Conservation (phyloP, 2,888 invertebrate genomes). For the Campoplex nolae region DNA sequence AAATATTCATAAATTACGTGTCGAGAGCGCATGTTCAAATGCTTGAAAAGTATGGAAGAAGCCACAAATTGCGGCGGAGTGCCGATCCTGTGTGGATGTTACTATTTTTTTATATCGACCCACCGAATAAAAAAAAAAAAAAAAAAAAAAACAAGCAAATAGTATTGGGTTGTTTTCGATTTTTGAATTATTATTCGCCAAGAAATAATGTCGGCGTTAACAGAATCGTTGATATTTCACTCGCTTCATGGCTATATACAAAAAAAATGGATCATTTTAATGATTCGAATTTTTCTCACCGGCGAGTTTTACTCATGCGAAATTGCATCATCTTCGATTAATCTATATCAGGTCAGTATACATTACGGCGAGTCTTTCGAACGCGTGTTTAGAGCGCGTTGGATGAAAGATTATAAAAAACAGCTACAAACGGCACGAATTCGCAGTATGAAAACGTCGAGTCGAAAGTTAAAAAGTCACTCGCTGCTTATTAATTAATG, state of each 20-base stretch:
- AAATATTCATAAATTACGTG: no score
- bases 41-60: no score
- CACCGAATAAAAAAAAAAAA: no score
- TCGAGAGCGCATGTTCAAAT: no score
- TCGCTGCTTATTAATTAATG: constrained; percentile 40
- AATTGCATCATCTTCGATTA: background rate
- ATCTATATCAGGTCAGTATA: background rate
- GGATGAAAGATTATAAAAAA: background rate
- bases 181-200: no score
- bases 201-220: background rate
- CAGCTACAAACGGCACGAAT: constrained; percentile 20
- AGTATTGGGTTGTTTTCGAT: no score
- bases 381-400: background rate
- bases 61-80: no score
- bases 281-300: background rate
- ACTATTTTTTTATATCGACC: no score
- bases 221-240: background rate
- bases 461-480: constrained; percentile 30
- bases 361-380: background rate
- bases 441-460: background rate
- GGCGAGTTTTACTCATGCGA: background rate
- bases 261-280: background rate
- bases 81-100: no score
- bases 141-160: no score
- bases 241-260: background rate